phyloP scores from a whole-genome alignment of 2,888 invertebrate species.

The Eilema sororculum region DNA sequence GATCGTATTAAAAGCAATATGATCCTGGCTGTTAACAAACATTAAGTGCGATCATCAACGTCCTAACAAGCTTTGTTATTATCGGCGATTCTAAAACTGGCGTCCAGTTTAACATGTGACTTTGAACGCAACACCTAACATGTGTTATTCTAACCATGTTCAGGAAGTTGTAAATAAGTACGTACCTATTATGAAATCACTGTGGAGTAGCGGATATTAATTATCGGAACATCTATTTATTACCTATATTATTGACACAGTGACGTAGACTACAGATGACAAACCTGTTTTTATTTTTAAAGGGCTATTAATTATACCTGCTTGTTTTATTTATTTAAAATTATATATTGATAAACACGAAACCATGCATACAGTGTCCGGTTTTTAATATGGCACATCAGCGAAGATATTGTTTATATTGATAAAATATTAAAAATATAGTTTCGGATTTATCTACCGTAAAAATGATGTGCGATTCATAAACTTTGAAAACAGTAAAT shows the following conservation, averaged over 20 bases:
- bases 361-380: no score
- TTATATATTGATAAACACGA: no score
- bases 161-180: constrained; percentile 1
- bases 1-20: constrained; percentile 14
- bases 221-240: background rate
- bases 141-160: background rate
- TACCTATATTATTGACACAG: background rate
- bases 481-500: no score
- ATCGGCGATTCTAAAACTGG: constrained; percentile 5
- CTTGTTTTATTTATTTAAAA: no score
- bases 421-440: background rate
- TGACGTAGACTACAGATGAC: background rate
- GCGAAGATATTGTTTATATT: background rate
- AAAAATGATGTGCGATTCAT: no score
- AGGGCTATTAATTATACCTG: no score
- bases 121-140: constrained; percentile 2
- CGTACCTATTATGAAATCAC: constrained; percentile 1
- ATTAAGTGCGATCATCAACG: constrained; percentile 17
- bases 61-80: constrained; percentile 20
- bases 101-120: background rate
- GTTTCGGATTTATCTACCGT: no score
- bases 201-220: background rate
- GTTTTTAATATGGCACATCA: no score
- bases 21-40: constrained; percentile 18
- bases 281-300: background rate